These are phyloP conservation scores for Rhagoletis zephyria DNA, from an alignment of 1,140 invertebrate genomes.

Conservation along the genomic window DNA sequence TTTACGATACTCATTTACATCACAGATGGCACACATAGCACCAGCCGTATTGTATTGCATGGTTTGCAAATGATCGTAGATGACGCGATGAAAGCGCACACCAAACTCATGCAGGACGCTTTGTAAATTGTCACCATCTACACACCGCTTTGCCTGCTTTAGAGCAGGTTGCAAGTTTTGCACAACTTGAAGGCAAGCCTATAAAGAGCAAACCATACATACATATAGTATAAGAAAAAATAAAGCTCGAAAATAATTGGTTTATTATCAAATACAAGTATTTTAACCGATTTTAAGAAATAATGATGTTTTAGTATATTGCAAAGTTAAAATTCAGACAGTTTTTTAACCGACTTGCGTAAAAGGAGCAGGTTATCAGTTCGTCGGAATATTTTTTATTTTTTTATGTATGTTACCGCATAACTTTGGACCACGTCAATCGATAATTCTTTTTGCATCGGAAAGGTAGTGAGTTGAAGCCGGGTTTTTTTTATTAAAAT, in stretches of 20 bases:
- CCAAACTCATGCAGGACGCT: conserved; percentile 91
- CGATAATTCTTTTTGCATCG: too few relatives aligned
- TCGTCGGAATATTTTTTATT: too few relatives aligned
- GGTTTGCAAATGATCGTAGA: conserved; percentile 94
- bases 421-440: too few relatives aligned
- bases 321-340: too few relatives aligned
- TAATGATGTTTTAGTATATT: too few relatives aligned
- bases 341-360: too few relatives aligned
- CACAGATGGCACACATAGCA: conserved; percentile 97
- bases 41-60: conserved; percentile 97
- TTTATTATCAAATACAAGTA: too few relatives aligned
- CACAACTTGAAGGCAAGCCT: conserved; percentile 92
- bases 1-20: conserved; percentile 95
- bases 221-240: background rate
- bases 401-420: too few relatives aligned
- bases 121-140: conserved; percentile 93
- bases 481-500: too few relatives aligned
- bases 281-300: too few relatives aligned
- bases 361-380: too few relatives aligned
- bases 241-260: background rate
- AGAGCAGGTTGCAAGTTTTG: conserved; percentile 87
- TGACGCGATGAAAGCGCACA: conserved; percentile 90
- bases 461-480: too few relatives aligned
- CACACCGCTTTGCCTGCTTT: conserved; percentile 84
- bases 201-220: conserved; percentile 61